Percentiles rank a stretch among this genome's conserved stretches.
phyloP scores from a whole-genome alignment of 2,888 invertebrate genomes.

The Lycia hirtaria region DNA sequence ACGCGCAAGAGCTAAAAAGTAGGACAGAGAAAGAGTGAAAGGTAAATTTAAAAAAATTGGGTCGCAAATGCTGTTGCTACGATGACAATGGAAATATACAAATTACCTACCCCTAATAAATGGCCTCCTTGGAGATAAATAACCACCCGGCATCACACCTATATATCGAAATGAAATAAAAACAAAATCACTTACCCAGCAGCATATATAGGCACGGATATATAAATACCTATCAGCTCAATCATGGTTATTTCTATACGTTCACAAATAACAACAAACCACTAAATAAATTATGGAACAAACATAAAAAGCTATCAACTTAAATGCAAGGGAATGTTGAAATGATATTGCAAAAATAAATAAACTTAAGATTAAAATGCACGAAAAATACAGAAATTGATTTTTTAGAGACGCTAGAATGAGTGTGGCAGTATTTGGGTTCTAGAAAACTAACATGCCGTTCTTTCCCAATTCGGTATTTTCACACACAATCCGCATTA shows the following conservation, averaged over 20 bases:
- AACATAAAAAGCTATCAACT: slow-evolving; percentile 1
- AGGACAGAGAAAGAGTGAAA: slow-evolving; percentile 18
- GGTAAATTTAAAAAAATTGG: not conserved
- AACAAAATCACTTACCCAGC: slow-evolving; percentile 59
- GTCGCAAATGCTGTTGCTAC: not conserved
- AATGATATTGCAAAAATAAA: not conserved
- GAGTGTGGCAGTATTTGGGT: slow-evolving; percentile 4
- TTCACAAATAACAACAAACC: slow-evolving; percentile 37
- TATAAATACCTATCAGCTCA: slow-evolving; percentile 55
- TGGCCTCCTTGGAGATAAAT: not conserved
- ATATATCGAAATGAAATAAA: slow-evolving; percentile 1
- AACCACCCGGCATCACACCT: slow-evolving; percentile 2
- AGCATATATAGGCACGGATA: slow-evolving; percentile 62
- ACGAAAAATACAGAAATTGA: not conserved
- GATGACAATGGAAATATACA: not conserved
- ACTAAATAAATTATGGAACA: slow-evolving; percentile 3
- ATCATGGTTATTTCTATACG: slow-evolving; percentile 49
- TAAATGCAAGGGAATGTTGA: not conserved
- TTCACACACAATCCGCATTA: not conserved
- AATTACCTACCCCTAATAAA: not conserved
- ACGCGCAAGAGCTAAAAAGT: not conserved
- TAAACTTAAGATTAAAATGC: slow-evolving; percentile 18
- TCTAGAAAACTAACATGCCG: slow-evolving; percentile 26
- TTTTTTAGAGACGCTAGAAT: slow-evolving; percentile 6
- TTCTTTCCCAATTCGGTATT: slow-evolving; percentile 34